Evolutionary conservation across 2,113 vertebrate species (phyloP).

Genomic region (Silurus glanis): DNA sequence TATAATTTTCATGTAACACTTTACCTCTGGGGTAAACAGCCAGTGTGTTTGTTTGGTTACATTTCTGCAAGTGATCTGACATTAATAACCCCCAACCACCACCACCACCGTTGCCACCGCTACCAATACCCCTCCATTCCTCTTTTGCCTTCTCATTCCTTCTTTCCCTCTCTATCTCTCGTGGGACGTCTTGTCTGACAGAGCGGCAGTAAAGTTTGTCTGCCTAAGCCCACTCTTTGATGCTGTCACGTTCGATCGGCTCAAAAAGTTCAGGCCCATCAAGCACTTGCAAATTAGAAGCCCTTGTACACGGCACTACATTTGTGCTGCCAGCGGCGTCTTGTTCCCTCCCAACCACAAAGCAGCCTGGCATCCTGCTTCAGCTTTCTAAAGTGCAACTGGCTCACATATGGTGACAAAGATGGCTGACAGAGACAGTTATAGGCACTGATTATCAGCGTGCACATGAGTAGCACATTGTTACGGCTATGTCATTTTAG

Average conservation of each 20-base stretch:
- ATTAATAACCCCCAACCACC: constrained; percentile 6
- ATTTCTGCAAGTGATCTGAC: constrained; percentile 27
- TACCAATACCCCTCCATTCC: neutral
- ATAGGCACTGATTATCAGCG: constrained; percentile 33
- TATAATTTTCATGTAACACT: constrained; percentile 24
- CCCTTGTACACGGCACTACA: constrained; percentile 54
- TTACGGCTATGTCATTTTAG: constrained; percentile 27
- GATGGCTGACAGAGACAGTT: constrained; percentile 40
- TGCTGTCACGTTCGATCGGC: constrained; percentile 73
- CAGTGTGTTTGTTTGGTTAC: constrained; percentile 17
- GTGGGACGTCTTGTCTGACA: constrained; percentile 66
- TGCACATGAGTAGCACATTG: constrained; percentile 32
- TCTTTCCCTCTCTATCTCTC: constrained; percentile 47
- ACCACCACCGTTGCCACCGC: neutral
- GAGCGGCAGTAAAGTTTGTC: constrained; percentile 72
- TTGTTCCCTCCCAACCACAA: constrained; percentile 53
- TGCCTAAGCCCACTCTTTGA: constrained; percentile 71
- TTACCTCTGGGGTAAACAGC: constrained; percentile 1
- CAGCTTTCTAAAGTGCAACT: constrained; percentile 39
- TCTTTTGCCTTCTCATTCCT: constrained; percentile 8
- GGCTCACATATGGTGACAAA: constrained; percentile 39
- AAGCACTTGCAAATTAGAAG: constrained; percentile 70
- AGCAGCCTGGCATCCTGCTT: constrained; percentile 44
- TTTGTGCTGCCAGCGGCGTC: constrained; percentile 61
- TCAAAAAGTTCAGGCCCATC: constrained; percentile 74